These are phyloP conservation scores for Trachops cirrhosus DNA, from an alignment of 2,797 vertebrate species.

Conservation along the genomic window DNA sequence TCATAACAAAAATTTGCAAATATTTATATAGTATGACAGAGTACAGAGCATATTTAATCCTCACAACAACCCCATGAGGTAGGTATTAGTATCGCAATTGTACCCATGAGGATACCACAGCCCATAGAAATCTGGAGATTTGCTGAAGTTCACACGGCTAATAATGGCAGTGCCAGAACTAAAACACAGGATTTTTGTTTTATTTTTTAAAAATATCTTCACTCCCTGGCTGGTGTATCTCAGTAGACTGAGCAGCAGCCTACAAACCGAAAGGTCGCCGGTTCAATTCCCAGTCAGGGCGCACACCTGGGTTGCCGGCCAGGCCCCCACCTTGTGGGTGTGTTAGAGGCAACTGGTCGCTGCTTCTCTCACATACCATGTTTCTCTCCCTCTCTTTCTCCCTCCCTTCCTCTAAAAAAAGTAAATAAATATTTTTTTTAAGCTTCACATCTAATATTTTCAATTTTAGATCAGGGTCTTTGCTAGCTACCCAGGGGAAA, in stretches of 20 bases:
- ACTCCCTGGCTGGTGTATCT: neutral
- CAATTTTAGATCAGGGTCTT: neutral
- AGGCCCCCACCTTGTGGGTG: no score
- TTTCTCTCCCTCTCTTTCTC: no score
- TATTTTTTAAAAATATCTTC: neutral
- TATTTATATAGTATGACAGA: neutral
- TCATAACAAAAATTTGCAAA: neutral
- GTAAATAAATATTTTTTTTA: no score
- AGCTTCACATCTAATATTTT: neutral
- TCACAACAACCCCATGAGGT: constrained; percentile 27
- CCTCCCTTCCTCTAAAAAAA: no score
- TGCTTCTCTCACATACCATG: no score
- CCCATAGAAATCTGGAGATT: neutral
- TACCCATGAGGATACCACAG: neutral
- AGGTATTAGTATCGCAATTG: neutral
- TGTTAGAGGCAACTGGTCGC: no score
- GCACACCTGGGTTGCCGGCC: no score
- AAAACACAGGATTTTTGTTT: neutral
- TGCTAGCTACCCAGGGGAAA: neutral
- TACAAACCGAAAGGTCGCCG: no score
- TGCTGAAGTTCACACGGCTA: neutral
- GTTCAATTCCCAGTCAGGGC: no score
- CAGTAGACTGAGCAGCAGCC: no score
- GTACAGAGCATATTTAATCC: constrained; percentile 22
- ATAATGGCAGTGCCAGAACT: neutral